These are phyloP conservation scores for Lasiurus cinereus DNA, from an alignment of 2,113 vertebrate genomes.

Conservation along the genomic window DNA sequence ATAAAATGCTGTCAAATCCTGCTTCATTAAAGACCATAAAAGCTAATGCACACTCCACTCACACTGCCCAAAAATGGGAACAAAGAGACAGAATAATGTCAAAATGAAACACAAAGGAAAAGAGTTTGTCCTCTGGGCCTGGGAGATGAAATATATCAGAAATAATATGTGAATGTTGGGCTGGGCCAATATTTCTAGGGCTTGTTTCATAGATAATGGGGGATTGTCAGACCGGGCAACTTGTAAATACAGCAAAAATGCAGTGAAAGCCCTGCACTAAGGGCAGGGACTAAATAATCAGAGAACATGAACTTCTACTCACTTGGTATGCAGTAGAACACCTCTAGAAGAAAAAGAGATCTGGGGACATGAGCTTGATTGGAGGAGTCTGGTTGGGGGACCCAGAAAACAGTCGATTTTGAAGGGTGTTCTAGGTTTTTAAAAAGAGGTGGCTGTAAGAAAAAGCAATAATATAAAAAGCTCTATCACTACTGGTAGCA, in stretches of 20 bases:
- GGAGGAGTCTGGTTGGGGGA: not conserved
- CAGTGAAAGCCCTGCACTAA: not conserved
- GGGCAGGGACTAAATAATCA: not conserved
- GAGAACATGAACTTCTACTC: not conserved
- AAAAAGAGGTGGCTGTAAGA: not conserved
- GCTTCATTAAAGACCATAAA: slow-evolving; percentile 82
- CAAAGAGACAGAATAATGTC: slow-evolving; percentile 79
- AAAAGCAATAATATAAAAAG: not conserved
- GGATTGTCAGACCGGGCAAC: not conserved
- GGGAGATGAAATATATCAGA: slow-evolving; percentile 71
- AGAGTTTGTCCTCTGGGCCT: slow-evolving; percentile 76
- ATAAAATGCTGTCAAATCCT: slow-evolving; percentile 83
- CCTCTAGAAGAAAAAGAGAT: not conserved
- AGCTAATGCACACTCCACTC: slow-evolving; percentile 74
- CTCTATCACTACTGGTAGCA: not conserved
- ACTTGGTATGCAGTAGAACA: not conserved
- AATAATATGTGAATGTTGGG: slow-evolving; percentile 52
- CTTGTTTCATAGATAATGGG: slow-evolving; percentile 47
- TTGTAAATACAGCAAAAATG: not conserved
- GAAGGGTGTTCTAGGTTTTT: not conserved
- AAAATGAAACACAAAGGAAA: slow-evolving; percentile 79
- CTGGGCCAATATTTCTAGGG: slow-evolving; percentile 33
- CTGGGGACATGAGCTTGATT: not conserved
- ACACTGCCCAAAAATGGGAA: slow-evolving; percentile 79
- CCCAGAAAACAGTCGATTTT: not conserved